These are phyloP conservation scores for Balaeniceps rex DNA, from an alignment of 2,113 vertebrate species.

Conservation along the genomic window DNA sequence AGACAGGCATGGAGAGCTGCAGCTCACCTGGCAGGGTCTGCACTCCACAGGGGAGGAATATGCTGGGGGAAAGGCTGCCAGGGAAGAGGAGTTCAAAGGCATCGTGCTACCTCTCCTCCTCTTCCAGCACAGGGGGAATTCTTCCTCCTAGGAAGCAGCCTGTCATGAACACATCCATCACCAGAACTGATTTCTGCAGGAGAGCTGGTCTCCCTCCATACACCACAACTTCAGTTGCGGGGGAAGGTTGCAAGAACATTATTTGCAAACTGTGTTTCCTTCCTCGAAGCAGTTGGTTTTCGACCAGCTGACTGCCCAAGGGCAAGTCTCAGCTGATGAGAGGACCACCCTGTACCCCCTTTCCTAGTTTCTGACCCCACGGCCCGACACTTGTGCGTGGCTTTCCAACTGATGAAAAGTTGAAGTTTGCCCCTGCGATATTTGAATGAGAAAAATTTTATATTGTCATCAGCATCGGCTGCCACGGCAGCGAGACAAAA, in stretches of 20 bases:
- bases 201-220: not conserved
- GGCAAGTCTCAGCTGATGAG: not conserved
- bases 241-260: not conserved
- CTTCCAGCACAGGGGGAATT: not conserved
- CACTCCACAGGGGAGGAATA: not conserved
- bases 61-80: not conserved
- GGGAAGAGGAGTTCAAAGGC: not conserved
- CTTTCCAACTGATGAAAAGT: not conserved
- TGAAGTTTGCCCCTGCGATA: not conserved
- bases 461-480: not conserved
- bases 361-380: not conserved
- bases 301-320: not conserved
- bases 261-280: not conserved
- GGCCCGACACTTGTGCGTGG: not conserved
- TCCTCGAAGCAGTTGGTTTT: not conserved
- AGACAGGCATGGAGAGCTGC: not conserved
- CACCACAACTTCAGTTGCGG: not conserved
- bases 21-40: not conserved
- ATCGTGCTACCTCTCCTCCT: not conserved
- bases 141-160: not conserved
- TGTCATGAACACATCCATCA: not conserved
- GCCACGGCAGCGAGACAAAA: constrained; percentile 19
- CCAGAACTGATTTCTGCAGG: not conserved
- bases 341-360: not conserved
- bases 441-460: not conserved